phyloP scores from a whole-genome alignment of 2,113 vertebrate genomes.

The Anarrhichthys ocellatus region DNA sequence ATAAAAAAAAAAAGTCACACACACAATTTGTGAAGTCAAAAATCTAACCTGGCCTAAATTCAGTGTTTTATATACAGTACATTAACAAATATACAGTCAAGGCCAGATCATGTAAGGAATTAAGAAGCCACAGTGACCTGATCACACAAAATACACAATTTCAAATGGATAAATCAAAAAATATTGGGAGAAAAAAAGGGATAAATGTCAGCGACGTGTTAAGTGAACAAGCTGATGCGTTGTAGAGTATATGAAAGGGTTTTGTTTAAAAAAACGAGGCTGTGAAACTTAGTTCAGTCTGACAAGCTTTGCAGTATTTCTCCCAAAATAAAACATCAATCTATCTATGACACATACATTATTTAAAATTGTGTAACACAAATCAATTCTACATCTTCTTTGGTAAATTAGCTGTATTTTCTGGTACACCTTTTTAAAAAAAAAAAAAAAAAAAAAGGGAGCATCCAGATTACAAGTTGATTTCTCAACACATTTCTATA shows the following conservation, averaged over 20 bases:
- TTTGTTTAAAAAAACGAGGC: not conserved
- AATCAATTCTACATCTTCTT: constrained; percentile 60
- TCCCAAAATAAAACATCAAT: constrained; percentile 17
- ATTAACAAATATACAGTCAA: constrained; percentile 56
- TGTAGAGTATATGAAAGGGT: constrained; percentile 25
- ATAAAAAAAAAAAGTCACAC: constrained; percentile 15
- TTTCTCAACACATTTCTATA: constrained; percentile 35
- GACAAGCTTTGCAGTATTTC: constrained; percentile 16
- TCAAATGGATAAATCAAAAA: constrained; percentile 12
- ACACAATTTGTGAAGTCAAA: not conserved
- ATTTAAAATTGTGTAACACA: constrained; percentile 23
- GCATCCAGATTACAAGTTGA: constrained; percentile 46
- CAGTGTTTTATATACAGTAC: constrained; percentile 31
- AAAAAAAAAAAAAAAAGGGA: too few relatives aligned
- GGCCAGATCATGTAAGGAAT: constrained; percentile 44
- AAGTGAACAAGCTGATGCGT: constrained; percentile 11
- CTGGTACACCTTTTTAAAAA: constrained; percentile 56
- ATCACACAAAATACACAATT: constrained; percentile 16
- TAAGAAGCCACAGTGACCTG: constrained; percentile 38
- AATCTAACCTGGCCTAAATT: constrained; percentile 23
- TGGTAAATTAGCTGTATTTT: constrained; percentile 82
- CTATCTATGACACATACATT: constrained; percentile 12
- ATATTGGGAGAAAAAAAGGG: not conserved
- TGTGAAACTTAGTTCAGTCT: constrained; percentile 7
- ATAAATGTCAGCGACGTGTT: not conserved